These are phyloP conservation scores for Bombus sylvicola DNA, from an alignment of 1,140 invertebrate genomes.

Conservation along the genomic window DNA sequence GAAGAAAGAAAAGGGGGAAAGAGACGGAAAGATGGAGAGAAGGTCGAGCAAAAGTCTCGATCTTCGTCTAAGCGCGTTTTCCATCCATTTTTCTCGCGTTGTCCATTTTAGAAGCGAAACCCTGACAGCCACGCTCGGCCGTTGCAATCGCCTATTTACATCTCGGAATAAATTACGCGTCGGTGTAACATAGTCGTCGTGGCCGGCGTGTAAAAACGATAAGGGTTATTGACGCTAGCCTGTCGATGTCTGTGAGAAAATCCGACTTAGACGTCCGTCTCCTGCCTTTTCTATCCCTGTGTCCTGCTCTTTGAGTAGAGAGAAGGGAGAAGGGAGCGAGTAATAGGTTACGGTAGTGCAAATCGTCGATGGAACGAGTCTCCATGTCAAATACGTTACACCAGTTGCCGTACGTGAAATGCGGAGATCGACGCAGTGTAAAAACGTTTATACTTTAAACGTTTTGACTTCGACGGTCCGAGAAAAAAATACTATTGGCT, in stretches of 20 bases:
- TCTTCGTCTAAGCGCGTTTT: not conserved
- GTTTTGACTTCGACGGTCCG: not conserved
- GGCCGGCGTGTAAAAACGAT: conserved; percentile 26
- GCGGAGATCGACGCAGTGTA: not conserved
- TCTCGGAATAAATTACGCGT: conserved; percentile 46
- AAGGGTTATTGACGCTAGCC: conserved; percentile 27
- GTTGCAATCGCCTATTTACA: conserved; percentile 35
- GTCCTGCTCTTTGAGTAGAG: not conserved
- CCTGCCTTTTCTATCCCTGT: conserved; percentile 5
- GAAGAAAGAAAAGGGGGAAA: too few species aligned
- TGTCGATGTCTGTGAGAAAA: conserved; percentile 42
- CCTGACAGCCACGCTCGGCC: not conserved
- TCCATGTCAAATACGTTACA: conserved; percentile 7
- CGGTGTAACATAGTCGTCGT: conserved; percentile 26
- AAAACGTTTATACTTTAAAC: not conserved
- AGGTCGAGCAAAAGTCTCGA: not conserved
- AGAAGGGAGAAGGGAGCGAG: not conserved
- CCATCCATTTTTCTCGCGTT: conserved; percentile 9
- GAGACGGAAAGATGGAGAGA: not conserved
- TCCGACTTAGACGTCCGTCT: conserved; percentile 22
- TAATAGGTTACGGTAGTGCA: conserved; percentile 13
- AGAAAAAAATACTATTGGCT: too few species aligned
- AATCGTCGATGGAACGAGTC: conserved; percentile 25
- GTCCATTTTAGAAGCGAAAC: conserved; percentile 42
- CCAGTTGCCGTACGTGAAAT: not conserved